A percentile compares a stretch with the other conserved stretches of the same genome.
Evolutionary conservation across 1,140 invertebrate genomes (phyloP).

Genomic region (Chironomus tepperi): DNA sequence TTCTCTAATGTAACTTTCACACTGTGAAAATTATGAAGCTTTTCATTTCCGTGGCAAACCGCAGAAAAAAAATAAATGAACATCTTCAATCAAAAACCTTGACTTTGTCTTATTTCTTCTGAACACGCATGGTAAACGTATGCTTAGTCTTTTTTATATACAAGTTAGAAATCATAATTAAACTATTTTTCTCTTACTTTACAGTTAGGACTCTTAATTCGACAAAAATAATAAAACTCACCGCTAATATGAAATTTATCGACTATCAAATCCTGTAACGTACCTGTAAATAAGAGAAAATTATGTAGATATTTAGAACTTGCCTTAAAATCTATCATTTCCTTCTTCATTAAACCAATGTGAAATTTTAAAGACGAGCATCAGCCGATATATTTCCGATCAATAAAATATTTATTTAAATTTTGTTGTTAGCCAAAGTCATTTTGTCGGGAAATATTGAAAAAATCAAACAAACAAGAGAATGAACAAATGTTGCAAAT

Average conservation of each 20-base stretch:
- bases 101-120: neutral
- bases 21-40: neutral
- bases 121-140: neutral
- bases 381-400: no score
- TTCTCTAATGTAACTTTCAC: no score
- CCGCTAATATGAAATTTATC: conserved; percentile 18
- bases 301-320: neutral
- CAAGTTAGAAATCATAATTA: neutral
- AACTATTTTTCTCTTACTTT: no score
- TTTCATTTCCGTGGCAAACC: neutral
- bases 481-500: neutral
- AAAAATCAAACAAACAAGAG: no score
- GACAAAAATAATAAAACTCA: neutral
- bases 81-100: neutral
- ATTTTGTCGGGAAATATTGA: no score
- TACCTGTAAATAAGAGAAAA: neutral
- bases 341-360: neutral
- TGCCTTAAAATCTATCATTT: neutral
- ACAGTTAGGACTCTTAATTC: no score
- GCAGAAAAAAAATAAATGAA: neutral
- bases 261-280: conserved; percentile 16
- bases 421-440: no score
- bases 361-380: no score
- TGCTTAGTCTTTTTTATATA: neutral
- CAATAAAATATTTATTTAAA: no score